phyloP scores from a whole-genome alignment of 2,797 vertebrate species.

The Malacoraja senta region DNA sequence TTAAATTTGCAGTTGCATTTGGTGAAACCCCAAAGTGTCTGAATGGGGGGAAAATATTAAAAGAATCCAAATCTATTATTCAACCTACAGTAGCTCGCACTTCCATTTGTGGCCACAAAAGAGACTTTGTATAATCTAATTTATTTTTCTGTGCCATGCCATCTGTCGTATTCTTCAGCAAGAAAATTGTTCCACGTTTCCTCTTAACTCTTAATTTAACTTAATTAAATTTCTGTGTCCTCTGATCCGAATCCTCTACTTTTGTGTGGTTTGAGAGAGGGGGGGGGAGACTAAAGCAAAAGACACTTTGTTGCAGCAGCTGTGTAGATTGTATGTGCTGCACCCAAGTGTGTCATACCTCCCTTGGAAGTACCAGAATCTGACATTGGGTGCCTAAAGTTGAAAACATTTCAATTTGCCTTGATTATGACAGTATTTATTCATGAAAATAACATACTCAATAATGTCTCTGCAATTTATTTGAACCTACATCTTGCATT shows the following conservation, averaged over 20 bases:
- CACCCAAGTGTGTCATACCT: neutral
- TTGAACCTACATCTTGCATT: neutral
- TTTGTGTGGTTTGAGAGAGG: neutral
- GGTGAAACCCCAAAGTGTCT: neutral
- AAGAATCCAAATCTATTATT: neutral
- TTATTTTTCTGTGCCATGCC: neutral
- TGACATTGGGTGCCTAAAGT: neutral
- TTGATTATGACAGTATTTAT: constrained; percentile 9
- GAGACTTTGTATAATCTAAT: neutral
- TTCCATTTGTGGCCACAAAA: neutral
- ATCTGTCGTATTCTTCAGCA: neutral
- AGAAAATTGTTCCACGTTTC: neutral
- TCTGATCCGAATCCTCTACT: neutral
- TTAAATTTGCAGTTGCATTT: constrained; percentile 13
- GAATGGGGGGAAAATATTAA: neutral
- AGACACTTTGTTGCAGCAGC: neutral
- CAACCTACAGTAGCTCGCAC: neutral
- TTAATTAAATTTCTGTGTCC: neutral
- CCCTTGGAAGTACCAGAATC: neutral
- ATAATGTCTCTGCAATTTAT: constrained; percentile 13
- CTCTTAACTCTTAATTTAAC: neutral
- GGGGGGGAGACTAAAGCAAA: neutral
- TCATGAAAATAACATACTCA: neutral
- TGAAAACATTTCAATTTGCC: neutral
- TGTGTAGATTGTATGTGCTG: neutral